Evolutionary conservation across 1,140 invertebrate species (phyloP), one percentile per base, ranked within the genome.

Genomic region (Chlorops oryzae): DNA sequence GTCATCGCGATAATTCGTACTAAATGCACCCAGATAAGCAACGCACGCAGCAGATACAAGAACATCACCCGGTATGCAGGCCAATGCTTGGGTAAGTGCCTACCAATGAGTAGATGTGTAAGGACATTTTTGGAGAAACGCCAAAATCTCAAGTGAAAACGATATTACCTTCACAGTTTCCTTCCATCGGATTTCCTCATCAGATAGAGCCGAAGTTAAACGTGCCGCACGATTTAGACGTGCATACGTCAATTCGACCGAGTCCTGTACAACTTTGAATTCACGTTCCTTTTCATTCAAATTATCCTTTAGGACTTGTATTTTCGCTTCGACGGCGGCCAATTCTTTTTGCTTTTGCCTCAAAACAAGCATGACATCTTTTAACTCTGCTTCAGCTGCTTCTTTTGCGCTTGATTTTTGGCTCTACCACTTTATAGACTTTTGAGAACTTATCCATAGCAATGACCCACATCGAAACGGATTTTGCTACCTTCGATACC

Each of bases 1-100:
- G 38, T 86, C 77, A 28, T 85, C 80, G 23, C 91, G 75, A 65
- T 87, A 89, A 34, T 73, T 68, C 40, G 78, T 78, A 0, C 90
- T 91, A 59, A 94, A 94, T 9, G 90, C 88, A 1, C 91, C 91
- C 17, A 92, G 74, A 73, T 95, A 96, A 20, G 90, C 88, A 10
- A 95, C 82, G 49, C 83, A 88, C 18, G 86, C 90, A 6, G 90
- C 84, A 0, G 88, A 87, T 10, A 94, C 78, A 40, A 95, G 76
- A 5, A 88, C 85, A 71, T 94, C 89, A 1, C 91, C 88, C 0
- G 81, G 81, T 3, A 67, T 59, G 42, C 59, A 64, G 25, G 55
- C 57, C 10, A 71, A 13, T 20, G 70, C 68, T 1, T 40, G 50
- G 0, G 59, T 62, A 0, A 63, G 21, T 1, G 61, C 50, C 20